A percentile compares a stretch with the other conserved stretches of the same genome.
Conservation (phyloP, 2,888 invertebrate genomes). For the Cantharis rufa region DNA sequence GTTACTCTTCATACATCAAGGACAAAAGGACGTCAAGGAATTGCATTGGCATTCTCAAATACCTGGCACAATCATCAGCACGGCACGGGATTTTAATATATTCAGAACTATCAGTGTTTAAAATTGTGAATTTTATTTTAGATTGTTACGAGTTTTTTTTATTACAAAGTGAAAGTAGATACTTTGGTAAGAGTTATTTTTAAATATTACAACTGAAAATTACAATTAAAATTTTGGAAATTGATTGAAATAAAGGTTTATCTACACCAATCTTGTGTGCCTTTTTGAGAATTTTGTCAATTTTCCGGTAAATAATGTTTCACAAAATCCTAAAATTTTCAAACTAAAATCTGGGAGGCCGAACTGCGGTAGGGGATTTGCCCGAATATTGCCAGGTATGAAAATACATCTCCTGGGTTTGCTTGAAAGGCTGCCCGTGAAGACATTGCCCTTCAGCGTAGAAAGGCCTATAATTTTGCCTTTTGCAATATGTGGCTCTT, state of each 20-base stretch:
- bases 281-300: too few relatives aligned
- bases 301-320: too few relatives aligned
- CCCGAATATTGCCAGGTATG: too few relatives aligned
- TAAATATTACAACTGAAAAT: background rate
- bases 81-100: constrained; percentile 95
- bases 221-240: background rate
- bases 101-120: constrained; percentile 97
- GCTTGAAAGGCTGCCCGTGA: too few relatives aligned
- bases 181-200: background rate
- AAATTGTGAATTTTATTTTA: constrained; percentile 39
- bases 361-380: too few relatives aligned
- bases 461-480: too few relatives aligned
- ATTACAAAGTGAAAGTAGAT: background rate
- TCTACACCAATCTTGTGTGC: background rate
- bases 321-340: too few relatives aligned
- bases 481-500: too few relatives aligned
- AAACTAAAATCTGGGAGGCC: too few relatives aligned
- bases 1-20: constrained; percentile 95
- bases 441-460: too few relatives aligned
- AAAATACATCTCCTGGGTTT: too few relatives aligned
- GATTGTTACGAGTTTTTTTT: background rate
- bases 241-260: background rate
- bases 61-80: constrained; percentile 90
- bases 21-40: constrained; percentile 97
- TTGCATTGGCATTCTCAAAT: constrained; percentile 98